Evolutionary conservation across 1,140 invertebrate genomes (phyloP).

Genomic region (Sinella curviseta): DNA sequence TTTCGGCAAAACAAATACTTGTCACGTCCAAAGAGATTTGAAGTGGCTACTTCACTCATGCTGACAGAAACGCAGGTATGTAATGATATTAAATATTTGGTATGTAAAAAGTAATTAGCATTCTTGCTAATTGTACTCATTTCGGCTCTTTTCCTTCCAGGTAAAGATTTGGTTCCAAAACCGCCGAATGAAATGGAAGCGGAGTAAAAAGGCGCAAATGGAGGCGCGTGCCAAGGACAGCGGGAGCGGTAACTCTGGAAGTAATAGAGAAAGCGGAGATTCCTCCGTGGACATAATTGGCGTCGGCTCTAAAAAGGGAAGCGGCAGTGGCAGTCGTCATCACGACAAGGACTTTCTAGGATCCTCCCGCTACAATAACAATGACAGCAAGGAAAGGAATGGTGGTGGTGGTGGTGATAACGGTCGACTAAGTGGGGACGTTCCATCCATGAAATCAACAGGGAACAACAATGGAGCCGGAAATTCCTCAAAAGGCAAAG

Average conservation of each 20-base stretch:
- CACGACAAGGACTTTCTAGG: neutral
- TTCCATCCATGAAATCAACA: neutral
- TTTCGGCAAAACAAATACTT: slow-evolving; percentile 99
- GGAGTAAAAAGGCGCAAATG: slow-evolving; percentile 89
- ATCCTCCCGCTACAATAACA: neutral
- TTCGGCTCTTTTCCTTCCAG: too few species aligned
- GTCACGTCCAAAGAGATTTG: slow-evolving; percentile 95
- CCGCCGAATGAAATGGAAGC: slow-evolving; percentile 92
- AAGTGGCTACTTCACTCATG: slow-evolving; percentile 96
- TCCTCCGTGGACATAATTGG: neutral
- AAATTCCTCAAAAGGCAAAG: neutral
- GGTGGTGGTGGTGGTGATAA: neutral
- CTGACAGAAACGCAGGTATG: slow-evolving; percentile 95
- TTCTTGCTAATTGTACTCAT: neutral
- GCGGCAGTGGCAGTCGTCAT: neutral
- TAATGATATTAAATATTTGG: neutral
- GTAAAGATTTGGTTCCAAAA: slow-evolving; percentile 98
- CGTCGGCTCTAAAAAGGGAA: neutral
- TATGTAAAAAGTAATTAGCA: neutral
- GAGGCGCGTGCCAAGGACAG: slow-evolving; percentile 61
- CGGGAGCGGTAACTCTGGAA: slow-evolving; percentile 8
- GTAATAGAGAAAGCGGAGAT: neutral
- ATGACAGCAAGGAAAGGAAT: neutral
- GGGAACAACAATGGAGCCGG: neutral
- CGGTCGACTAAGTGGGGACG: neutral